Evolutionary conservation across 2,113 vertebrate genomes (phyloP).

Genomic region (Otolemur garnettii): DNA sequence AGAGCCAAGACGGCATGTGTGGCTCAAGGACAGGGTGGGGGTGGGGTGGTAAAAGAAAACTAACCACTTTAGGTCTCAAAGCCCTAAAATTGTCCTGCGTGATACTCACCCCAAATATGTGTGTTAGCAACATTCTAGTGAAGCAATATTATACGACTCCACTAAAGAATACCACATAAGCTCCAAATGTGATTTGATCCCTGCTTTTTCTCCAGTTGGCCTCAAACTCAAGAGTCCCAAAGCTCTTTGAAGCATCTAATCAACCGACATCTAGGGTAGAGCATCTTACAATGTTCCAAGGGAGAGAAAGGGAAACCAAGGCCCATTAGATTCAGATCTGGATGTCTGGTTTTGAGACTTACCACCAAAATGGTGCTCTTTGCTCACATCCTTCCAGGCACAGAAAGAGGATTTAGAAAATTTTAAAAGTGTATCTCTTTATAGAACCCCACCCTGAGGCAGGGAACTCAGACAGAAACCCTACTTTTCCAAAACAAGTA

Average conservation of each 20-base stretch:
- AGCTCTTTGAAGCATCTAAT: not conserved
- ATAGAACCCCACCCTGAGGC: not conserved
- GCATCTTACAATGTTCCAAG: no score
- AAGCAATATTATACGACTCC: no score
- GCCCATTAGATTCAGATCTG: not conserved
- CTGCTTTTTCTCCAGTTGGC: not conserved
- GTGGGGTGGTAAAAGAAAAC: not conserved
- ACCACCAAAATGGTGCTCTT: not conserved
- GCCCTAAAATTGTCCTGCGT: not conserved
- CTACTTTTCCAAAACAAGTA: not conserved
- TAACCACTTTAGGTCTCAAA: not conserved
- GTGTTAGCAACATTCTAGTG: not conserved
- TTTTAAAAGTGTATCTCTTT: not conserved
- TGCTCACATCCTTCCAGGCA: not conserved
- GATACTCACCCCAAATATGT: not conserved
- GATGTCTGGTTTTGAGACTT: not conserved
- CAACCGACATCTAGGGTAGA: no score
- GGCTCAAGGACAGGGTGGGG: not conserved
- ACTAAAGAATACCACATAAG: not conserved
- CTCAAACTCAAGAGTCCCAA: not conserved
- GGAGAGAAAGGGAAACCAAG: not conserved
- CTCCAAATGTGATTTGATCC: not conserved
- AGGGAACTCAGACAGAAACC: not conserved
- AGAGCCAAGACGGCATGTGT: not conserved
- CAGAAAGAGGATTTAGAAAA: not conserved